A percentile compares a stretch with the other conserved stretches of the same genome.
Conservation (phyloP, 2,797 vertebrate species). For the Acipenser ruthenus region DNA sequence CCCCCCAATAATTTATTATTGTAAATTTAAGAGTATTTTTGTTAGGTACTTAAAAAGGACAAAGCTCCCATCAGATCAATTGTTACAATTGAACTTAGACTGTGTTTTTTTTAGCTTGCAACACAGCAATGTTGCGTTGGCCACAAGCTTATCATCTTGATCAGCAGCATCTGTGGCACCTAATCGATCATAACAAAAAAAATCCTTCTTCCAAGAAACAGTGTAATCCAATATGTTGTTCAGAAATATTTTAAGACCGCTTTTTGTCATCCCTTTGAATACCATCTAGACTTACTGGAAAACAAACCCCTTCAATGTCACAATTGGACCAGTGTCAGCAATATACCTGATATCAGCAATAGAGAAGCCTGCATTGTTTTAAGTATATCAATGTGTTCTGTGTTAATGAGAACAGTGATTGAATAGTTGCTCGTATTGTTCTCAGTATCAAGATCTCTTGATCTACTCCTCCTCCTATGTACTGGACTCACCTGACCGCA, state of each 20-base stretch:
- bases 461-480: too few relatives aligned
- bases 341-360: conserved; percentile 24
- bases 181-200: conserved; percentile 17
- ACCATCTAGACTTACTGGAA: conserved; percentile 25
- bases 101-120: not conserved
- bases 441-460: too few relatives aligned
- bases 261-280: conserved; percentile 32
- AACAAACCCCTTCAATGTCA: conserved; percentile 14
- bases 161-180: conserved; percentile 6
- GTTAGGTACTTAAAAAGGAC: too few relatives aligned
- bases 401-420: too few relatives aligned
- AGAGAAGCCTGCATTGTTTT: conserved; percentile 33
- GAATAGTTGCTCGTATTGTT: too few relatives aligned
- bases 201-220: conserved; percentile 11
- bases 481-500: too few relatives aligned
- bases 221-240: conserved; percentile 11
- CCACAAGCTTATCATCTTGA: conserved; percentile 9
- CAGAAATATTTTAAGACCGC: conserved; percentile 22
- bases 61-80: too few relatives aligned
- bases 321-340: conserved; percentile 25
- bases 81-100: too few relatives aligned
- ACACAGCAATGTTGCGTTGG: conserved; percentile 13
- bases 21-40: too few relatives aligned
- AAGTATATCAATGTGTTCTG: too few relatives aligned
- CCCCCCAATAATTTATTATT: too few relatives aligned